phyloP scores from a whole-genome alignment of 92 coral and sea anemone genomes.

The Heliopora coerulea region DNA sequence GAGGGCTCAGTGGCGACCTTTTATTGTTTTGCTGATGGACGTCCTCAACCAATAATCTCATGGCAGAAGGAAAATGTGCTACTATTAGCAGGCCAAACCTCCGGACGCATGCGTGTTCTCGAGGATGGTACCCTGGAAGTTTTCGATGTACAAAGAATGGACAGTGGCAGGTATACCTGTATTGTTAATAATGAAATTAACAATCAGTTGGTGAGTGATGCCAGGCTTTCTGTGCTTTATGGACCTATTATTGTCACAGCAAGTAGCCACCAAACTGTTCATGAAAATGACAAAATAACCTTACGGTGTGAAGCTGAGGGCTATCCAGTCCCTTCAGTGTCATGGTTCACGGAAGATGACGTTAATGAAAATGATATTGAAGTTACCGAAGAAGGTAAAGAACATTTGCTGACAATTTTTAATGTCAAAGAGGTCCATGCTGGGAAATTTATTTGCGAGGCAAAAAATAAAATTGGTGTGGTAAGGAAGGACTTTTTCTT shows the following conservation, averaged over 20 bases:
- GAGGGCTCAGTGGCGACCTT: conserved; percentile 18
- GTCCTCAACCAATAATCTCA: conserved; percentile 12
- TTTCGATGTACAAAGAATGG: conserved; percentile 7
- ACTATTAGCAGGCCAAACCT: not conserved
- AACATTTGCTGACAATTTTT: conserved; percentile 16
- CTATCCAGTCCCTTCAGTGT: conserved; percentile 23
- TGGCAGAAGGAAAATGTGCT: conserved; percentile 15
- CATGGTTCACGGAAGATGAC: conserved; percentile 35
- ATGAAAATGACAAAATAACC: not conserved
- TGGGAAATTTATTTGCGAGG: conserved; percentile 31
- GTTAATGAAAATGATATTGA: conserved; percentile 4
- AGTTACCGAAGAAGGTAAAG: not conserved
- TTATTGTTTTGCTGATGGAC: conserved; percentile 41
- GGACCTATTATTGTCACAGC: conserved; percentile 20
- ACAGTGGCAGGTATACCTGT: conserved; percentile 22
- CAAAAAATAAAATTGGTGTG: conserved; percentile 23
- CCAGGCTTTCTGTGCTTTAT: conserved; percentile 13
- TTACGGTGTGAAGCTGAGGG: conserved; percentile 31
- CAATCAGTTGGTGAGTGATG: not conserved
- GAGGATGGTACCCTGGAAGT: conserved; percentile 35
- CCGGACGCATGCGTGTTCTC: conserved; percentile 20
- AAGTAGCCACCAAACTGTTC: conserved; percentile 16
- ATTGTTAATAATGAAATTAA: conserved; percentile 25
- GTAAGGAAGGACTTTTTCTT: conserved; percentile 29
- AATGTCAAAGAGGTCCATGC: conserved; percentile 4